Percentiles rank a stretch among this genome's conserved stretches.
Conservation (phyloP, 1,140 invertebrate species). For the Heliconius hermathena region DNA sequence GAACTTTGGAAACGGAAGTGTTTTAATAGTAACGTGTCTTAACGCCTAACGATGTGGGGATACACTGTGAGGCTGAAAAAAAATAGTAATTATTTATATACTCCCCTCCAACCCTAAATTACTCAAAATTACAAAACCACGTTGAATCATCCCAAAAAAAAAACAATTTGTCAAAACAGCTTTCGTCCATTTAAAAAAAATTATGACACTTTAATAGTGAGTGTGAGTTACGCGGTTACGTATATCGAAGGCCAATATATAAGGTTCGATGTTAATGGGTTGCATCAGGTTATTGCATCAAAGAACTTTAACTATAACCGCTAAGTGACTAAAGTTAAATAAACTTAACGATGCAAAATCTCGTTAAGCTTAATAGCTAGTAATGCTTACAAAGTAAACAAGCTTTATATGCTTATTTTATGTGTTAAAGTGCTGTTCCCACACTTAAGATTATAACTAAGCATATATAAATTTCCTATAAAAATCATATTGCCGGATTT, state of each 20-base stretch:
- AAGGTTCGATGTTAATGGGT: slow-evolving; percentile 10
- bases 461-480: neutral
- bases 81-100: neutral
- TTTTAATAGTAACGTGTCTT: neutral
- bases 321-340: slow-evolving; percentile 1
- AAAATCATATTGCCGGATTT: neutral
- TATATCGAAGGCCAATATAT: neutral
- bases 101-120: too few relatives aligned
- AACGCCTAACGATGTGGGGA: neutral
- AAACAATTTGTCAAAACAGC: neutral
- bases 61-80: neutral
- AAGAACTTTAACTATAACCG: slow-evolving; percentile 1
- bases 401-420: slow-evolving; percentile 1
- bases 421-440: neutral
- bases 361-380: slow-evolving; percentile 2
- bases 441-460: neutral
- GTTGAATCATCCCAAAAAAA: neutral
- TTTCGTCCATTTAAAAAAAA: slow-evolving; percentile 14
- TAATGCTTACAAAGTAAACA: slow-evolving; percentile 9
- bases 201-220: slow-evolving; percentile 18
- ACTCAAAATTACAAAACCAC: neutral
- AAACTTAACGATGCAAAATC: slow-evolving; percentile 13
- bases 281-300: neutral
- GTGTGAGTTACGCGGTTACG: slow-evolving; percentile 9
- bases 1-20: neutral